Base-by-base conservation (phyloP, 2,113 vertebrate species). In the Notothenia coriiceps region DNA sequence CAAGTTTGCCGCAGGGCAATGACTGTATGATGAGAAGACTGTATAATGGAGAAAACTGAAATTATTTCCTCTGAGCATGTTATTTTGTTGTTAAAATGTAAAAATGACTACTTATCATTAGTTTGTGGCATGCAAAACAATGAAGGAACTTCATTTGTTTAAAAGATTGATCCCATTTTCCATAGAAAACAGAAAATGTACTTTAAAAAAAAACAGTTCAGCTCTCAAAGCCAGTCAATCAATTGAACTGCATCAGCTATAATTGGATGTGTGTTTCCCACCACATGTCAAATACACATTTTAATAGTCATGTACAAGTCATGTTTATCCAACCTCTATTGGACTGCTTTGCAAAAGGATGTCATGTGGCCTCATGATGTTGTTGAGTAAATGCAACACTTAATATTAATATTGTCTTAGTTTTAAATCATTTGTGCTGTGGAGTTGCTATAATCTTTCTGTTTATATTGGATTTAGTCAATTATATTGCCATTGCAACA, bases 161-260 rank as follows among this genome's bases (percentile, higher is more conserved):
- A 40, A 20, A 70, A 61, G 55, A 29, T 12, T 69, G 11, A 85
- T 47, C n/a, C 57, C 12, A 69, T 65, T 86, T 86, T 33, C 11
- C 52, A 22, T n/a, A 50, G 57, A 52, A 81, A 72, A 29, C 9
- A 14, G 59, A 17, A 70, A 61, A 79, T 57, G 25, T 43, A 65
- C 50, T 71, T 71, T 77, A 46, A 47, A 20, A 43, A n/a, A 49
- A 72, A 51, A 14, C 47, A 55, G 35, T 54, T 67, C 12, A 15
- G 29, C 51, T 25, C 40, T 62, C 13, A 61, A 47, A 72, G 57
- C 13, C 44, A 64, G 25, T 68, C 20, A 57, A 7, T 63, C 22
- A 55, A n/a, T 74, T 63, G 29, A 29, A 60, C 22, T 6, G 6
- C 54, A 61, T 44, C 57, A 54, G 13, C 47, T 47, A 56, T 68